Conservation (phyloP, 1,140 invertebrate genomes). For the Leptonema lineaticorne region DNA sequence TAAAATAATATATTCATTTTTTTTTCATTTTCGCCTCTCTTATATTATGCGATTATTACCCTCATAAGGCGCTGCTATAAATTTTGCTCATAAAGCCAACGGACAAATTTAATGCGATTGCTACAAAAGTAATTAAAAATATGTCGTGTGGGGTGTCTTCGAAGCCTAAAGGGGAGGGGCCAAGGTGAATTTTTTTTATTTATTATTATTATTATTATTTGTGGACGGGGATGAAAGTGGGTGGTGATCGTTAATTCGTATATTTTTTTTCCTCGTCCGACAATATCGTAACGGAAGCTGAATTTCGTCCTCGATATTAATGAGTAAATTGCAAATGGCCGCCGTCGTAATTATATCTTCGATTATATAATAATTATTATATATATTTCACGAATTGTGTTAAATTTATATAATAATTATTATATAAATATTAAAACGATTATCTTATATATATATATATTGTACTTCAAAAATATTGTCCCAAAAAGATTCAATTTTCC, state of each 20-base stretch:
- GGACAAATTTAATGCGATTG: constrained; percentile 30
- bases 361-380: neutral
- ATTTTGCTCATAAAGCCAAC: constrained; percentile 14
- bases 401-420: neutral
- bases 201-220: too few species aligned
- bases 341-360: neutral
- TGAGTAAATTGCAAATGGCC: constrained; percentile 19
- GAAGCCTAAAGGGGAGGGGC: neutral
- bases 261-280: constrained; percentile 1
- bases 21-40: too few species aligned
- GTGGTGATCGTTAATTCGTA: neutral
- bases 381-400: neutral
- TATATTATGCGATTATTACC: too few species aligned
- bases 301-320: constrained; percentile 27
- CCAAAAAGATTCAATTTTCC: neutral
- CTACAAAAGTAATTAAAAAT: constrained; percentile 36
- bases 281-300: constrained; percentile 21
- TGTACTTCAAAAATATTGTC: too few species aligned
- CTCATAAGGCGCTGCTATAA: too few species aligned
- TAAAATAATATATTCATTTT: too few species aligned
- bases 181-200: neutral
- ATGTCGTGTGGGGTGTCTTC: neutral
- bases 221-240: too few species aligned
- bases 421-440: neutral
- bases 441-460: neutral